phyloP scores from a whole-genome alignment of 2,888 invertebrate species.

The Dryococelus australis region DNA sequence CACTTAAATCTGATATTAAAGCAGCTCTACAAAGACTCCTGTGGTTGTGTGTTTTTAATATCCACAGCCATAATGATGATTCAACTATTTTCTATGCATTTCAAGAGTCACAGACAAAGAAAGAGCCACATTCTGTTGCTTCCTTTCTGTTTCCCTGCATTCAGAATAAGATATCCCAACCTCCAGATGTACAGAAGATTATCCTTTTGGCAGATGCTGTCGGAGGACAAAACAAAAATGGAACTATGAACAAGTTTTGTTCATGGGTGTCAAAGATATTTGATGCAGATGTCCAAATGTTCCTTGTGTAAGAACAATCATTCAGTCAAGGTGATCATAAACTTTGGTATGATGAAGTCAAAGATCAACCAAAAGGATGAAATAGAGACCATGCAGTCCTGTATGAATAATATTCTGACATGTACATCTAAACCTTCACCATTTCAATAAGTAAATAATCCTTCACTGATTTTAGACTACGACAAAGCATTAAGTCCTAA shows the following conservation, averaged over 20 bases:
- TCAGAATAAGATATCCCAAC: not conserved
- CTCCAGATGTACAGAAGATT: slow-evolving; percentile 10
- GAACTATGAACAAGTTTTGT: not conserved
- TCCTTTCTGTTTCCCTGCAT: slow-evolving; percentile 13
- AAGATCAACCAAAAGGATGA: slow-evolving; percentile 33
- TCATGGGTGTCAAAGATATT: not conserved
- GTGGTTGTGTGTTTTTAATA: slow-evolving; percentile 46
- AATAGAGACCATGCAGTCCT: slow-evolving; percentile 27
- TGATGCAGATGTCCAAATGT: slow-evolving; percentile 44
- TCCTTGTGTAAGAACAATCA: slow-evolving; percentile 44
- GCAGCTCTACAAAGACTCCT: slow-evolving; percentile 48
- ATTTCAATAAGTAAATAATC: not conserved
- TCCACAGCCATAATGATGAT: slow-evolving; percentile 45
- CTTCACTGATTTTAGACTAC: slow-evolving; percentile 13
- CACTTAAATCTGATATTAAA: slow-evolving; percentile 43
- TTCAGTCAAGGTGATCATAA: slow-evolving; percentile 45
- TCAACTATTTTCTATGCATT: slow-evolving; percentile 40
- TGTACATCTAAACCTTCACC: not conserved
- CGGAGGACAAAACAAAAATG: not conserved
- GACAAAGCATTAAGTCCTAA: not conserved
- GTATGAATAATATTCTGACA: not conserved
- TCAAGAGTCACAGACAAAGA: slow-evolving; percentile 40
- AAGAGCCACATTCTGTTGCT: slow-evolving; percentile 3
- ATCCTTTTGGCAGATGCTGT: not conserved
- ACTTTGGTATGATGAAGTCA: slow-evolving; percentile 42